These are phyloP conservation scores for Rhadinocentrus ornatus DNA, from an alignment of 2,797 vertebrate species.

Conservation along the genomic window DNA sequence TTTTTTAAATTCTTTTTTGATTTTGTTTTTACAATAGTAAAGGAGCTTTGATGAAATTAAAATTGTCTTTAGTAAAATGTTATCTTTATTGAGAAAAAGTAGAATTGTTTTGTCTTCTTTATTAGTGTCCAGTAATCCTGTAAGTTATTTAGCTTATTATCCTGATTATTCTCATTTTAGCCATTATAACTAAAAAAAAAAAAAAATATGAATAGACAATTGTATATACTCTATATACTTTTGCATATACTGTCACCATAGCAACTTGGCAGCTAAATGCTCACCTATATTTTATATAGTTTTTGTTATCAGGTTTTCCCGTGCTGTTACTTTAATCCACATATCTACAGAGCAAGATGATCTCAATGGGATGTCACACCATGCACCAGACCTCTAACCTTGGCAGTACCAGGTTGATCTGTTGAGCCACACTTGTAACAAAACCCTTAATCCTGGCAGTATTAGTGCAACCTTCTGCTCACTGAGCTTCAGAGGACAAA, in stretches of 20 bases:
- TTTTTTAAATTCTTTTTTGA: no score
- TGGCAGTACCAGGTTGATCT: constrained; percentile 37
- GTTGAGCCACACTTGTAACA: constrained; percentile 56
- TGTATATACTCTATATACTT: background rate
- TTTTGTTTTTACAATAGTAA: no score
- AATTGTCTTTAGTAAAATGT: no score
- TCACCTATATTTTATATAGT: constrained; percentile 21
- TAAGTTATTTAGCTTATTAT: no score
- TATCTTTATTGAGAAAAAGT: no score
- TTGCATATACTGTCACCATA: background rate
- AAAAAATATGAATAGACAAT: background rate
- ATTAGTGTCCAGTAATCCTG: no score
- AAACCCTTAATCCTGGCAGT: constrained; percentile 61
- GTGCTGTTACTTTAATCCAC: constrained; percentile 36
- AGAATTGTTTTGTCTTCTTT: no score
- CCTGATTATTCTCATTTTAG: no score
- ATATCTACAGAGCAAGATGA: constrained; percentile 20
- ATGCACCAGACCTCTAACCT: constrained; percentile 40
- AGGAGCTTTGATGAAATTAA: no score
- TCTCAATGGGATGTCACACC: constrained; percentile 17
- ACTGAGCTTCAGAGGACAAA: constrained; percentile 46
- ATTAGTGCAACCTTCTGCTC: constrained; percentile 33
- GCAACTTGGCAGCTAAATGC: background rate
- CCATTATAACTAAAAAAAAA: no score
- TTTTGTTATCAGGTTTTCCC: constrained; percentile 1